Conservation (phyloP, 2,797 vertebrate genomes). For the Enteromius trimaculatus region DNA sequence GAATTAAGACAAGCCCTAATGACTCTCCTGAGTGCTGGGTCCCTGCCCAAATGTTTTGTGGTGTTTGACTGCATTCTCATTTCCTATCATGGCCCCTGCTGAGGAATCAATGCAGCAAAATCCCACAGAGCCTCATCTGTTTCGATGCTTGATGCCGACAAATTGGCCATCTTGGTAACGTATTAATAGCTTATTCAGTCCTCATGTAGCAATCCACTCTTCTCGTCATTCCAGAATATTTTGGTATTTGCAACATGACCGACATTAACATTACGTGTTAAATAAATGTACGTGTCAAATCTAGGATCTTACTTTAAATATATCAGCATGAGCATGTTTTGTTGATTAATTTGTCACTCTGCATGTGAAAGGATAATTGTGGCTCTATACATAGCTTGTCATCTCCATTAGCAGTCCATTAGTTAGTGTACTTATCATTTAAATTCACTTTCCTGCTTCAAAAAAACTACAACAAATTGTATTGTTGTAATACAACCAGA, state of each 20-base stretch:
- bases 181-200: slow-evolving; percentile 22
- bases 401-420: slow-evolving; percentile 42
- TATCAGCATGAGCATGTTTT: slow-evolving; percentile 36
- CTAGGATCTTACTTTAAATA: slow-evolving; percentile 22
- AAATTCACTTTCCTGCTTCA: neutral
- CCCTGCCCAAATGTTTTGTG: slow-evolving; percentile 31
- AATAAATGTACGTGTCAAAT: neutral
- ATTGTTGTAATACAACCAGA: neutral
- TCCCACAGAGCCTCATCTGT: slow-evolving; percentile 37
- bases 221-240: slow-evolving; percentile 3
- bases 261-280: neutral
- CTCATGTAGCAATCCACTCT: slow-evolving; percentile 3
- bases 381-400: slow-evolving; percentile 38
- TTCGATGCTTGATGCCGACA: slow-evolving; percentile 29
- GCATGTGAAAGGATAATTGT: slow-evolving; percentile 39
- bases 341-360: slow-evolving; percentile 53
- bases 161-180: neutral
- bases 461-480: neutral
- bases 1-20: slow-evolving; percentile 20
- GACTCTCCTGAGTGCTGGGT: slow-evolving; percentile 15
- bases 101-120: slow-evolving; percentile 38
- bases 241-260: neutral
- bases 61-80: slow-evolving; percentile 52
- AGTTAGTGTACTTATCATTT: slow-evolving; percentile 23
- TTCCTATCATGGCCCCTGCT: slow-evolving; percentile 40